Base-by-base conservation (phyloP, 2,888 invertebrate genomes). In the Nomada hirtipes region DNA sequence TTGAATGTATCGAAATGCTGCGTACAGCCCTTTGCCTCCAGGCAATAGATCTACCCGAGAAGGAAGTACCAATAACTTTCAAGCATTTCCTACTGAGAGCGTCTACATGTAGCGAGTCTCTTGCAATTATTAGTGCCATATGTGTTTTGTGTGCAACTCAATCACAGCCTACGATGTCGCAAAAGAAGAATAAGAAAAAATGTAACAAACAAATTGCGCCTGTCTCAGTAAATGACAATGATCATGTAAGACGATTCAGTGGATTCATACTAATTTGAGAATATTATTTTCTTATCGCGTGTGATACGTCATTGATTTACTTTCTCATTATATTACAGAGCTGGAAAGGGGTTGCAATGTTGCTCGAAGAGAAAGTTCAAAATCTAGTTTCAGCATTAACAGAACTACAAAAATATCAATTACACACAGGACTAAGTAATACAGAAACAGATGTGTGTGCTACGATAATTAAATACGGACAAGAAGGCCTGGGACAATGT, bases 21-120 rank as follows among this genome's bases (percentile, higher is more conserved):
- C 83, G 83, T 65, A 82, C 84, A 0, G 85, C 91, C 3, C 83
- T 86, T 23, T 90, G 91, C 63, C 87, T 94, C 2, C 77, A 85
- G 71, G 83, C 91, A 13, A 72, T 92, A 75, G 82, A 90, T 10
- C 85, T 93, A 7, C 92, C 91, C 9, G 89, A 91, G 23, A 83
- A 86, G 18, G 88, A 89, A 11, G 79, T 75, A 11, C 90, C 93
- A 20, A 88, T 90, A 64, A 92, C 93, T 26, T 94, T 91, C 76
- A 92, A 90, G 80, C 78, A 89, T 50, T 91, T 92, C 64, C 86
- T 94, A 29, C 79, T 94, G 13, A 86, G 94, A 83, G 93, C 93
- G 29, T 88, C 93, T n/a, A 94, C 93, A 3, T 93, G 93, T 72
- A 92, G 93, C 20, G 94, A 94, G 85, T 92, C 93, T 36, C 89